These are phyloP conservation scores for Ricordea florida DNA, from an alignment of 92 coral and sea anemone species.

Conservation along the genomic window DNA sequence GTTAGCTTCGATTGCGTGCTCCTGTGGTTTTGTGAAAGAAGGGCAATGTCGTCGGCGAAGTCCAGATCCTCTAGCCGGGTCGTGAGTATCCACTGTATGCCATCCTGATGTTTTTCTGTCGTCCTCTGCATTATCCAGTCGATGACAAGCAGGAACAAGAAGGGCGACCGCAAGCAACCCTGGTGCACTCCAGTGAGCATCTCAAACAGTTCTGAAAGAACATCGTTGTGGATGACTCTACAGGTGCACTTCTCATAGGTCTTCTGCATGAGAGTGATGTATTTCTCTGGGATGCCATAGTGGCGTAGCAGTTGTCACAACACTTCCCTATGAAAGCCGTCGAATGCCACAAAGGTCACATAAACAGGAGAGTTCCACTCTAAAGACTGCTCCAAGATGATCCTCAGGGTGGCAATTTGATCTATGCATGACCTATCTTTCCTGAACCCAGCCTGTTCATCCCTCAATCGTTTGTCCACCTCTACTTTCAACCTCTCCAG, in stretches of 20 bases:
- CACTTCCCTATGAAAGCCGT: neutral
- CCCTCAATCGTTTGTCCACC: no score
- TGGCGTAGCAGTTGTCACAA: neutral
- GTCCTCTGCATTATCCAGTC: constrained; percentile 12
- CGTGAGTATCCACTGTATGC: constrained; percentile 15
- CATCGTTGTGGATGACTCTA: neutral
- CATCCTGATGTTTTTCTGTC: neutral
- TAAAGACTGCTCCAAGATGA: no score
- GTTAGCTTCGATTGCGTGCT: neutral
- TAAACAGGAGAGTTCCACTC: no score
- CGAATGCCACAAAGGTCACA: no score
- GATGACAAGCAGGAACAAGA: constrained; percentile 6
- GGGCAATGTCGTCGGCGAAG: constrained; percentile 10
- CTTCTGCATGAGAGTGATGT: no score
- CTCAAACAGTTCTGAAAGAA: neutral
- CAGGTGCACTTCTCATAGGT: no score
- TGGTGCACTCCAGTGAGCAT: neutral
- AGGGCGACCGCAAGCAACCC: neutral
- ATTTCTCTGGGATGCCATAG: neutral
- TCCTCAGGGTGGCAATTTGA: no score
- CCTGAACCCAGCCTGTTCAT: no score
- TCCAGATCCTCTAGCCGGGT: constrained; percentile 1
- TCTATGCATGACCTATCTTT: no score
- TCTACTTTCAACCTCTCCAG: neutral
- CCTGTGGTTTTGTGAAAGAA: neutral